Base-by-base conservation (phyloP, 2,888 invertebrate genomes). In the Eupithecia inturbata region DNA sequence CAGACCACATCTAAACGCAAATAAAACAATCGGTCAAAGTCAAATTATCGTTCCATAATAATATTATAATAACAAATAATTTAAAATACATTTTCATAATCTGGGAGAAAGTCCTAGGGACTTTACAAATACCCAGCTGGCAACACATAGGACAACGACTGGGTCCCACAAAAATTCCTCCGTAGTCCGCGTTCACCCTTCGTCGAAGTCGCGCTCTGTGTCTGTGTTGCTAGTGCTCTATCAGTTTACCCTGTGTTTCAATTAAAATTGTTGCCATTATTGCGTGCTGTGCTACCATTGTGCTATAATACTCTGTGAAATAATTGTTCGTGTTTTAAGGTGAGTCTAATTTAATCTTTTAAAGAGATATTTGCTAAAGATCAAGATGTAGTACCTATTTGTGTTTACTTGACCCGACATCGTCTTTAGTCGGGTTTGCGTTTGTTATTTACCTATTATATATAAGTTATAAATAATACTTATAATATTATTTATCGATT, bases 151-250 rank as follows among this genome's bases (percentile, higher is more conserved):
- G 80, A 79, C 80, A 80, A 79, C 80, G 80, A 80, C 80, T 79
- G 77, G 73, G 75, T 79, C 73, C 77, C 79, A 81, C 80, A 73
- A 80, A 80, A 81, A 81, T 80, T 80, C 79, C 79, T 78, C 75
- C 26, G 73, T 78, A 81, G 81, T 81, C 70, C 77, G 80, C 75
- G 77, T 78, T 73, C 72, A 77, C 77, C 80, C 79, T 68, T 74
- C 78, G 77, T 63, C 67, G 22, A 22, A 67, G 70, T 71, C 19
- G 39, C 2, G 70, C 67, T 77, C 74, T 53, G 63, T 16, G 19
- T 45, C 19, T 3, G 68, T 45, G 45, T 45, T 49, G 53, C 69
- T 60, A 22, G 68, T 73, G 67, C 63, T 57, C 3, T 19, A 64
- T 33, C n/a, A 36, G 36, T 10, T 33, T 74, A 68, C 31, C 53